Evolutionary conservation across 2,797 vertebrate species (phyloP).

Genomic region (Tympanoctomys barrerae): DNA sequence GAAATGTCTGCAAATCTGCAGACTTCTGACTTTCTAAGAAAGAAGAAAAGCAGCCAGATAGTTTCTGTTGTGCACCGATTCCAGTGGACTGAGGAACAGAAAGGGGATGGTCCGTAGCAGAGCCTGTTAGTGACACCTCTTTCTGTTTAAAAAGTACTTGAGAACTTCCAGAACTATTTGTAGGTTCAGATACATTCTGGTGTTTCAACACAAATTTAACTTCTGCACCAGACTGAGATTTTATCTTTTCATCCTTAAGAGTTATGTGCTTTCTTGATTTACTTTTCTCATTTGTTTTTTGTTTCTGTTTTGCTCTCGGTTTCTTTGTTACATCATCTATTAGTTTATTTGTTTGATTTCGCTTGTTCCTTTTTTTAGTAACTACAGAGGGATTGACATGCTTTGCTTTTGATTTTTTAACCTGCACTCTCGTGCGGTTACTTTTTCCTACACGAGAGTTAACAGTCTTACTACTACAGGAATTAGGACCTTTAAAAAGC

Average conservation of each 20-base stretch:
- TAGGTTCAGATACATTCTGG: conserved; percentile 82
- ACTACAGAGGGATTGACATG: conserved; percentile 83
- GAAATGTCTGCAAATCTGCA: conserved; percentile 81
- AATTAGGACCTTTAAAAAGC: conserved; percentile 90
- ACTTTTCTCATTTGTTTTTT: conserved; percentile 85
- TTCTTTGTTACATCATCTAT: conserved; percentile 87
- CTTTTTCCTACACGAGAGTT: conserved; percentile 86
- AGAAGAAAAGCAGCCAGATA: conserved; percentile 85
- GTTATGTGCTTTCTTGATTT: conserved; percentile 86
- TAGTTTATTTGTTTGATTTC: conserved; percentile 86
- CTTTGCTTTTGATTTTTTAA: conserved; percentile 91
- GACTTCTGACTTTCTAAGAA: conserved; percentile 86
- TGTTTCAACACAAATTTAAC: conserved; percentile 82
- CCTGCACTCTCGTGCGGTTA: conserved; percentile 87
- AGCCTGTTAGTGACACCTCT: conserved; percentile 84
- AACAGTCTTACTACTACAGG: conserved; percentile 84
- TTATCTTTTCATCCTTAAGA: conserved; percentile 85
- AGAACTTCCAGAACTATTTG: conserved; percentile 82
- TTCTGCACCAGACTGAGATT: conserved; percentile 78
- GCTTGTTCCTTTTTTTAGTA: conserved; percentile 90
- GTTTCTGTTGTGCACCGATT: conserved; percentile 84
- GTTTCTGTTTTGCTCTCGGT: conserved; percentile 87
- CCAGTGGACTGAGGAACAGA: conserved; percentile 87
- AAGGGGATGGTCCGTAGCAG: conserved; percentile 87
- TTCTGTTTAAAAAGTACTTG: conserved; percentile 87